phyloP scores from a whole-genome alignment of 2,888 invertebrate species.

The Polylopha cassiicola region DNA sequence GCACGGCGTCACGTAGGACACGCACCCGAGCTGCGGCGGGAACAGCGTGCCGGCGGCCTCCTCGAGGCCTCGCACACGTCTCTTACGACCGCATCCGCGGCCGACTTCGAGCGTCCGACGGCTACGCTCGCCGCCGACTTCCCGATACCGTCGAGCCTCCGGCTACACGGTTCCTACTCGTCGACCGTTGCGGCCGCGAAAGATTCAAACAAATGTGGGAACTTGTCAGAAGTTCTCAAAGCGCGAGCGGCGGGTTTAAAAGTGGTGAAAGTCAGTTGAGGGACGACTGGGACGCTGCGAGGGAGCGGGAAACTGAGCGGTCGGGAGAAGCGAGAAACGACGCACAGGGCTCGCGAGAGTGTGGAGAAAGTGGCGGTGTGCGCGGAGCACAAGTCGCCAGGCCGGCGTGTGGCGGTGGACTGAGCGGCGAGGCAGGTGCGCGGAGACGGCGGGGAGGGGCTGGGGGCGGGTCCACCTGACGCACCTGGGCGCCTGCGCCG shows the following conservation, averaged over 20 bases:
- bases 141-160: conserved; percentile 32
- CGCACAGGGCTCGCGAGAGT: conserved; percentile 73
- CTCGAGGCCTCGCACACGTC: conserved; percentile 70
- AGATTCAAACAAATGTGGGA: conserved; percentile 42
- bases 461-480: conserved; percentile 75
- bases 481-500: conserved; percentile 76
- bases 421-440: conserved; percentile 68
- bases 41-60: conserved; percentile 78
- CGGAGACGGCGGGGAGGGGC: conserved; percentile 57
- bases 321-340: conserved; percentile 70
- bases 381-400: conserved; percentile 72
- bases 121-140: conserved; percentile 59
- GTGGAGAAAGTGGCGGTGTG: conserved; percentile 73
- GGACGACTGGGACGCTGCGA: conserved; percentile 50
- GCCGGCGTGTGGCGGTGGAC: conserved; percentile 60
- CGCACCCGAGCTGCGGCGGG: conserved; percentile 76
- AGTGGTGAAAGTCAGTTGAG: conserved; percentile 43
- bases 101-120: conserved; percentile 64
- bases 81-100: conserved; percentile 74
- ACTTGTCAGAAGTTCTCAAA: conserved; percentile 48
- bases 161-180: conserved; percentile 5
- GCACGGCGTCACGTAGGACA: conserved; percentile 75
- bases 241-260: conserved; percentile 43
- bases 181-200: conserved; percentile 32
- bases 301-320: conserved; percentile 67